Evolutionary conservation across 2,113 vertebrate species (phyloP), one percentile per base, ranked within the genome.

Genomic region (Istiophorus platypterus): DNA sequence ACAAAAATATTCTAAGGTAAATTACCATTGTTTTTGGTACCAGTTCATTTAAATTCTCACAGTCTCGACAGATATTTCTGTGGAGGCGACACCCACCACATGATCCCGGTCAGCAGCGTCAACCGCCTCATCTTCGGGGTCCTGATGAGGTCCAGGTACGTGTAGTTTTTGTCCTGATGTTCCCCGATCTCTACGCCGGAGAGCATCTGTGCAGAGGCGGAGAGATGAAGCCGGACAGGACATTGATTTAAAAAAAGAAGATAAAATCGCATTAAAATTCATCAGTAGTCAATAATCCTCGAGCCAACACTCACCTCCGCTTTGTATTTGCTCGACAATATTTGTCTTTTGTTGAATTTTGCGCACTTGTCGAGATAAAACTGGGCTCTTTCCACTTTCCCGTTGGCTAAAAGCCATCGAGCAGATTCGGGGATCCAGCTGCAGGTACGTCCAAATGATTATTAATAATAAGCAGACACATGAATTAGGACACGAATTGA

Each of bases 351-450:
- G 7, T 98, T 98, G 45, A 95, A 80, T 24, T 73, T 90, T 42
- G 96, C 96, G 84, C 97, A 97, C 78, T 49, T 94, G 22, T 95
- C 82, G 47, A 98, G 92, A 80, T 96, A 95, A 63, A 62, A 88
- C 49, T 95, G 94, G 18, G 97, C 97, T 51, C 82, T 78, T 8
- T 95, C 86, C 76, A 93, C 89, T 68, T 91, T 91, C 24, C 96
- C 96, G 0, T 94, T 96, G 37, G 94, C 96, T 80, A 97, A 92
- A 71, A 98, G 95, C 97, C 97, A 98, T 14, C 96, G 93, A 2
- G 97, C 96, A 27, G 97, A 99, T 87, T 98, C 97, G 45, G 97
- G 97, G 59, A 98, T 85, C 96, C 96, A 97, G 96, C 97, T 98
- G 26, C 10, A 42, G 34, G 17, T 10, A 59, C 0, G 34, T 41